phyloP scores from a whole-genome alignment of 1,140 invertebrate genomes.

The Reticulitermes speratus region DNA sequence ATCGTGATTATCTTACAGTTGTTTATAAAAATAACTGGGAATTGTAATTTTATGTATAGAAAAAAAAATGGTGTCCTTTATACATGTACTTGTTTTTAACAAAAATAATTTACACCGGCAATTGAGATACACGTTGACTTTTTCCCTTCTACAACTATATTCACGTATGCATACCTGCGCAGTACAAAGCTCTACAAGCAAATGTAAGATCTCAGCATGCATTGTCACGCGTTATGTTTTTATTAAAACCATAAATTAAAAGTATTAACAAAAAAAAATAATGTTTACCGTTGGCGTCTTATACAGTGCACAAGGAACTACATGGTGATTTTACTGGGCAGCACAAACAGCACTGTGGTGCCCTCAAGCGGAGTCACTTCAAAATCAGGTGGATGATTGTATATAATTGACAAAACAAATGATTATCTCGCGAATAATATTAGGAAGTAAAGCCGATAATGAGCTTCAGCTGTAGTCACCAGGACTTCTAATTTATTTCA shows the following conservation, averaged over 20 bases:
- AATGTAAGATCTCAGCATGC: background rate
- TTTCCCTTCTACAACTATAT: background rate
- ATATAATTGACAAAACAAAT: background rate
- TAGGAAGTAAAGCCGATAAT: background rate
- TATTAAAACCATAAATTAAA: conserved; percentile 18
- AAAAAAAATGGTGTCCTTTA: background rate
- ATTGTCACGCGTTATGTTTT: background rate
- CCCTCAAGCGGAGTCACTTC: background rate
- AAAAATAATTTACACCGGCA: background rate
- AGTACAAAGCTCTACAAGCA: background rate
- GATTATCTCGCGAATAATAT: background rate
- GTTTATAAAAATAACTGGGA: background rate
- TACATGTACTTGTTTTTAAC: background rate
- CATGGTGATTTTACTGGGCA: background rate
- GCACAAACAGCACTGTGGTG: background rate
- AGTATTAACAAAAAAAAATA: background rate
- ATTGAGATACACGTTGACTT: background rate
- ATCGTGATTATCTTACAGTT: background rate
- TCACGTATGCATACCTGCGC: background rate
- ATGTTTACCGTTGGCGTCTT: background rate
- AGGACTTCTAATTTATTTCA: background rate
- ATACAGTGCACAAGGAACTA: too few relatives aligned
- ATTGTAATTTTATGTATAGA: background rate
- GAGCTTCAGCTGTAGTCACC: background rate
- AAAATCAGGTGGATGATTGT: background rate